A percentile compares a stretch with the other conserved stretches of the same genome.
Conservation (phyloP, 2,797 vertebrate genomes). For the Sebastes hopkinsi region DNA sequence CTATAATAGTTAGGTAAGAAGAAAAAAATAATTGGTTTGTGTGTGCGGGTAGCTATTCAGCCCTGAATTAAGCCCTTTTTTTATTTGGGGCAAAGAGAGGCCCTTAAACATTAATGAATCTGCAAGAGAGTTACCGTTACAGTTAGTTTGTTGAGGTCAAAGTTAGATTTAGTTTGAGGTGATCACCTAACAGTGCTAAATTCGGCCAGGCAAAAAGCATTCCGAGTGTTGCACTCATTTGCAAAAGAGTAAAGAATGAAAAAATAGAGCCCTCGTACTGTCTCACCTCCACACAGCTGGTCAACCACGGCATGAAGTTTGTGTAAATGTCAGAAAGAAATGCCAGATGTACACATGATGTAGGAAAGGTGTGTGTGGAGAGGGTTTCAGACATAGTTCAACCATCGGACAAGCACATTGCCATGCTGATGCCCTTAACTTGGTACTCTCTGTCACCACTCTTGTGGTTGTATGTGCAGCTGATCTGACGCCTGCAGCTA, state of each 20-base stretch:
- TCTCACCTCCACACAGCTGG: background rate
- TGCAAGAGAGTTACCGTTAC: background rate
- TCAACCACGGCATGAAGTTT: background rate
- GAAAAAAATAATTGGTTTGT: background rate
- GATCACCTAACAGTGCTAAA: background rate
- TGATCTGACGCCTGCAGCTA: background rate
- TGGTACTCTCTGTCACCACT: background rate
- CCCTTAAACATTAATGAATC: background rate
- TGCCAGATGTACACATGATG: accelerated
- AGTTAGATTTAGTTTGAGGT: background rate
- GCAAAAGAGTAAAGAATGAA: background rate
- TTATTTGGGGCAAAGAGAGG: background rate
- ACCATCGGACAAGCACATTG: background rate
- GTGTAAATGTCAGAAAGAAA: background rate
- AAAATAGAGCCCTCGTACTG: background rate
- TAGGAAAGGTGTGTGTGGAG: background rate
- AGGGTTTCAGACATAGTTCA: background rate
- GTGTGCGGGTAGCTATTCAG: accelerated
- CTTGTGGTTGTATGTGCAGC: background rate
- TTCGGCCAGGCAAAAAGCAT: background rate
- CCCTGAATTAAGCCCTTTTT: background rate
- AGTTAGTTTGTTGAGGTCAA: background rate
- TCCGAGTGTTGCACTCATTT: background rate
- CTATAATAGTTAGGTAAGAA: background rate
- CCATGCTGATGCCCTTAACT: background rate